Conservation (phyloP, 2,797 vertebrate species). For the Spinibarbus caldwelli region DNA sequence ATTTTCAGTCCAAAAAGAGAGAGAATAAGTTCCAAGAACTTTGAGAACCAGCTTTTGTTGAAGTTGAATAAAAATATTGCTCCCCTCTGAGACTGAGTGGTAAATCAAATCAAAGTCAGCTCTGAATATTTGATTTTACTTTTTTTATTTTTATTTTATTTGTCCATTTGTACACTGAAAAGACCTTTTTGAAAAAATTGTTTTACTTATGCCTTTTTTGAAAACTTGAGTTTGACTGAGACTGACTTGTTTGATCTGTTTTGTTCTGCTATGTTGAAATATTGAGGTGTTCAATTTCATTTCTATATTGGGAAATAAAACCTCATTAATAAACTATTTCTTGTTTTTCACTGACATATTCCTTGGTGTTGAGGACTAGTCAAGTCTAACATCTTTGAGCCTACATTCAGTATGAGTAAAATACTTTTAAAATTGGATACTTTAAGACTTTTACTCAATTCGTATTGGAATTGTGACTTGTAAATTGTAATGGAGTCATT, state of each 20-base stretch:
- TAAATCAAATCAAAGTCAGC: background rate
- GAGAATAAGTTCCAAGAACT: background rate
- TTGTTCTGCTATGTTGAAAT: no score
- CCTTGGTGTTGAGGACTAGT: background rate
- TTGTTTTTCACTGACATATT: background rate
- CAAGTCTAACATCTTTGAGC: background rate
- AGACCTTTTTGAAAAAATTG: background rate
- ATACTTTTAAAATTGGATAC: no score
- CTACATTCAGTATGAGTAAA: background rate
- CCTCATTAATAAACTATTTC: background rate
- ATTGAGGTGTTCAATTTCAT: background rate
- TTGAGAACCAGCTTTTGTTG: constrained; percentile 5
- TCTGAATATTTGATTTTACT: background rate
- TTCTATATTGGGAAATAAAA: background rate
- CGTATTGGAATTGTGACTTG: background rate
- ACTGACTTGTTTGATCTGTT: background rate
- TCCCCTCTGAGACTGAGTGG: background rate
- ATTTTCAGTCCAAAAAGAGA: background rate
- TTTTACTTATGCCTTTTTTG: background rate
- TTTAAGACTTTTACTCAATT: background rate
- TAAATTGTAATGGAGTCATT: background rate
- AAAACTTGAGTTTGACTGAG: background rate
- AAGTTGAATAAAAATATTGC: constrained; percentile 4
- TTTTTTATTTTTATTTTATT: background rate
- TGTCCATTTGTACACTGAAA: background rate